Base-by-base conservation (phyloP, 2,888 invertebrate species). In the Epiblema foenella region DNA sequence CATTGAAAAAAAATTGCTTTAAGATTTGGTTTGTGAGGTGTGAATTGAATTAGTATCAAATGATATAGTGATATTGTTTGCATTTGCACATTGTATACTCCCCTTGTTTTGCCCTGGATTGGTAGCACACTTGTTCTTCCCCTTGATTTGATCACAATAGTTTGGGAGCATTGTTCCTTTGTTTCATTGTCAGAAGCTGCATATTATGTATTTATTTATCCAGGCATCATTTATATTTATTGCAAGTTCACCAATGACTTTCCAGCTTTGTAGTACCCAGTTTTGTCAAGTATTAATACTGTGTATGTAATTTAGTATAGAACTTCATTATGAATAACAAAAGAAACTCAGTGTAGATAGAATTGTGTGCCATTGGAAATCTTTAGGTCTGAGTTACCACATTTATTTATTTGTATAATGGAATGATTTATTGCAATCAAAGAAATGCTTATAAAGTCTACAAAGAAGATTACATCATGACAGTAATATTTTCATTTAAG, bases 51-150 rank as follows among this genome's bases (percentile, higher is more conserved):
- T 56, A 56, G n/a, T 37, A 10, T 37, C 11, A 18, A 52, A 15
- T 10, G 10, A 60, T 17, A 62, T 37, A 20, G 52, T 64, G 64
- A 17, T 54, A 24, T 58, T 58, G 24, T 51, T 51, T 57, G 57
- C 56, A 54, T 49, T 37, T 37, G 69, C 64, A 69, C 64, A 64
- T 69, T 71, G 60, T 59, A 66, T 56, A 60, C 52, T 66, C 24
- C 56, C 37, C 49, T 73, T 74, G 79, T 87, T 83, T 89, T 89
- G 88, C 86, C 89, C 90, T 86, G 88, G 85, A 84, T 88, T 77
- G 73, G 70, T 80, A 81, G 79, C 81, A 83, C 80, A 77, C 77
- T 83, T 83, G 83, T 79, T 83, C 77, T 81, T 79, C 81, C 82
- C 78, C 76, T 78, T 81, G 80, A 72, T 87, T 78, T 83, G 83